These are phyloP conservation scores for Oxycera nigricornis DNA, from an alignment of 2,888 invertebrate species.

Conservation along the genomic window DNA sequence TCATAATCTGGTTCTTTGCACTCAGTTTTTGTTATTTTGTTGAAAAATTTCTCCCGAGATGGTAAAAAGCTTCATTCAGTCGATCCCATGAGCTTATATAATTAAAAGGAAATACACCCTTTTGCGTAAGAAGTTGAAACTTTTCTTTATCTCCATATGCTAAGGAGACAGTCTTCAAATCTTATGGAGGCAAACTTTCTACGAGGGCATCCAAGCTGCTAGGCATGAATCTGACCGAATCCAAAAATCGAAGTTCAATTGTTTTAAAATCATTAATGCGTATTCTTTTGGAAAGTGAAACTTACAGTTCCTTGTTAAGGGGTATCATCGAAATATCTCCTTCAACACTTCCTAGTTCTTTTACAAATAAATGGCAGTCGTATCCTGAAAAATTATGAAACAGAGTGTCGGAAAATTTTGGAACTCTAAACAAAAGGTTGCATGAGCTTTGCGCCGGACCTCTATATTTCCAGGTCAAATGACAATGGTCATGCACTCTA, in stretches of 20 bases:
- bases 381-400: not conserved
- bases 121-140: slow-evolving; percentile 49
- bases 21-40: not conserved
- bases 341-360: not conserved
- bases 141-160: too few species aligned
- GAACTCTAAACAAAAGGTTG: not conserved
- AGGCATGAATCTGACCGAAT: slow-evolving; percentile 35
- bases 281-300: slow-evolving; percentile 40
- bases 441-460: slow-evolving; percentile 35
- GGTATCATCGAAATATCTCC: too few species aligned
- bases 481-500: too few species aligned
- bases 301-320: slow-evolving; percentile 43
- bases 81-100: not conserved
- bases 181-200: not conserved
- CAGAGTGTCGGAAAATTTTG: not conserved
- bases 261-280: not conserved
- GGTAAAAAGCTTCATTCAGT: not conserved
- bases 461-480: slow-evolving; percentile 45
- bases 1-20: not conserved
- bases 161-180: not conserved
- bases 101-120: slow-evolving; percentile 50
- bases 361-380: not conserved
- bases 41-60: not conserved
- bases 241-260: slow-evolving; percentile 28
- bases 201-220: not conserved